These are phyloP conservation scores for Variabilichromis moorii DNA, from an alignment of 2,113 vertebrate genomes.

Conservation along the genomic window DNA sequence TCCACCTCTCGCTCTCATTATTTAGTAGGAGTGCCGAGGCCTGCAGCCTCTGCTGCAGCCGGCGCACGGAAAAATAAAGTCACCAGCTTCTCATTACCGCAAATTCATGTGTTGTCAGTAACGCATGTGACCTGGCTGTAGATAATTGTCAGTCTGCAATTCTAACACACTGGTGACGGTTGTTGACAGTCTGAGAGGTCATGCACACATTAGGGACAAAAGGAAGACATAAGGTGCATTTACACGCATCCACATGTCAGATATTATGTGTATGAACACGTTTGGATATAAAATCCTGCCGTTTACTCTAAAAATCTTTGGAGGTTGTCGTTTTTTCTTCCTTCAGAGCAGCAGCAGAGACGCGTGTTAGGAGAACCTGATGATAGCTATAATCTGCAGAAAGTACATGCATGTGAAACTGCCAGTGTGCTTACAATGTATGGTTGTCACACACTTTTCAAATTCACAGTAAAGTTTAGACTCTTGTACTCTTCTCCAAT, in stretches of 20 bases:
- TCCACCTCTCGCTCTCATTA: not conserved
- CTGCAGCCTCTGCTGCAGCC: not conserved
- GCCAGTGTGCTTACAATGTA: not conserved
- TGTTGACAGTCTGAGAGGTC: not conserved
- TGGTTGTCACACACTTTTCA: not conserved
- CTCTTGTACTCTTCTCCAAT: not conserved
- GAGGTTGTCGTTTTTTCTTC: rapidly evolving
- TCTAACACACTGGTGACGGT: not conserved
- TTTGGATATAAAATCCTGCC: not conserved
- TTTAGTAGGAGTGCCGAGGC: not conserved
- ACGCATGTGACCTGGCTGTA: not conserved
- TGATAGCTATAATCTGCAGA: not conserved
- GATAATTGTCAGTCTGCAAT: not conserved
- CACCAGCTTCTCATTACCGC: not conserved
- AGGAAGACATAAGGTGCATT: not conserved
- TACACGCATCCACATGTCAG: rapidly evolving
- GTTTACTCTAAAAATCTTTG: not conserved
- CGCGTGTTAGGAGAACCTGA: not conserved
- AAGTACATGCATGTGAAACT: not conserved
- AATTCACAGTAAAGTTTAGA: not conserved
- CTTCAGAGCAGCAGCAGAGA: not conserved
- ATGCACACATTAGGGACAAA: not conserved
- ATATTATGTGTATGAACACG: not conserved
- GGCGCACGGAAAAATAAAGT: not conserved
- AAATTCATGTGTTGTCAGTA: not conserved